Percentiles rank a stretch among this genome's conserved stretches.
These are phyloP conservation scores for Stenopsyche tienmushanensis DNA, from an alignment of 1,140 invertebrate genomes.

Conservation along the genomic window DNA sequence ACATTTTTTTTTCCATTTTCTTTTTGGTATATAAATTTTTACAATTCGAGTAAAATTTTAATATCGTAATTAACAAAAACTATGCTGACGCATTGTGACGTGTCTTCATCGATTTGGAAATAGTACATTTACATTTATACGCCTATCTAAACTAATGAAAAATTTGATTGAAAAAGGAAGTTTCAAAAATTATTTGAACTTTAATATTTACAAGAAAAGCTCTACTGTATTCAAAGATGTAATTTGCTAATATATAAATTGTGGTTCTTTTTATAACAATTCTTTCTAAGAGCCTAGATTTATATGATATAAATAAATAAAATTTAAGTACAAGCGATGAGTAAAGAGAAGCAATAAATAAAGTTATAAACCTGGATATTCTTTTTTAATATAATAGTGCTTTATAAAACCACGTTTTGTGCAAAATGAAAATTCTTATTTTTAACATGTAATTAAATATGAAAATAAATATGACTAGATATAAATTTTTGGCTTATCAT, in stretches of 20 bases:
- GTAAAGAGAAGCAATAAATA: slow-evolving; percentile 36
- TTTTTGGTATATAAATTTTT: too few species aligned
- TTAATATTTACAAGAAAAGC: not conserved
- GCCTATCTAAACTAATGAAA: too few species aligned
- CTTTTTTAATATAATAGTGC: slow-evolving; percentile 34
- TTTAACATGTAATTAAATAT: slow-evolving; percentile 41
- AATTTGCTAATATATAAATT: not conserved
- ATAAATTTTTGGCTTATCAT: slow-evolving; percentile 42
- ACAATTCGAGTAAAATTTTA: too few species aligned
- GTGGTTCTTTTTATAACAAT: slow-evolving; percentile 8
- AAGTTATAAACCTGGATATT: slow-evolving; percentile 33
- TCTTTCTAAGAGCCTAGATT: slow-evolving; percentile 35
- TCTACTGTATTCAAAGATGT: not conserved
- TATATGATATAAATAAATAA: slow-evolving; percentile 39
- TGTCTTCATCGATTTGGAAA: too few species aligned
- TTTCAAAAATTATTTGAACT: too few species aligned
- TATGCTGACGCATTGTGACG: too few species aligned
- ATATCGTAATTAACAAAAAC: too few species aligned
- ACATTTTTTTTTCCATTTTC: too few species aligned
- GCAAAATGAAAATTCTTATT: slow-evolving; percentile 36
- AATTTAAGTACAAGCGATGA: slow-evolving; percentile 34
- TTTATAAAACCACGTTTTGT: slow-evolving; percentile 35
- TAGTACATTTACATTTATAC: too few species aligned
- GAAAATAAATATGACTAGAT: slow-evolving; percentile 44
- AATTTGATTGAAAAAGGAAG: too few species aligned